These are phyloP conservation scores for Epinephelus lanceolatus DNA, from an alignment of 2,113 vertebrate genomes.

Conservation along the genomic window DNA sequence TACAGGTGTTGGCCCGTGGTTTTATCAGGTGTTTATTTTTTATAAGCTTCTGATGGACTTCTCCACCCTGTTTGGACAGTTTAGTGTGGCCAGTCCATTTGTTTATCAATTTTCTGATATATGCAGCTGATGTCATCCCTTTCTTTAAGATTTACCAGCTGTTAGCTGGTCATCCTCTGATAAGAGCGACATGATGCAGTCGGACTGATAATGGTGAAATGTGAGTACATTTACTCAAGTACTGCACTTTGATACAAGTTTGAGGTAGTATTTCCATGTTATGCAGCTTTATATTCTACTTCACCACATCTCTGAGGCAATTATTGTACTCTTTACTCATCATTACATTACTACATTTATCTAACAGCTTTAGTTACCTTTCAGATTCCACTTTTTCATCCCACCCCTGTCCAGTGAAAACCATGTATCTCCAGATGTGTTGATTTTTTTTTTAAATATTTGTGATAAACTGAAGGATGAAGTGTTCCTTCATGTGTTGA, in stretches of 20 bases:
- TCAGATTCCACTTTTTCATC: neutral
- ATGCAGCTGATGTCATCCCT: neutral
- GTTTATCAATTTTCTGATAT: neutral
- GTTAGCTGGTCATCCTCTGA: too few species aligned
- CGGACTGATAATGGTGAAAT: too few species aligned
- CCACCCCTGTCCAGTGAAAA: neutral
- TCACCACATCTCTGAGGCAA: neutral
- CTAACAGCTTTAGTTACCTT: neutral
- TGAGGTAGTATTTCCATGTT: too few species aligned
- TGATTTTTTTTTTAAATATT: too few species aligned
- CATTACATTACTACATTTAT: too few species aligned
- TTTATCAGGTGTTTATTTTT: conserved; percentile 9
- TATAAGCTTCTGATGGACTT: neutral
- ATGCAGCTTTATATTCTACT: neutral
- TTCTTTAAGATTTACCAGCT: neutral
- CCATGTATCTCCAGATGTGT: neutral
- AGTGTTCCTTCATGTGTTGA: too few species aligned
- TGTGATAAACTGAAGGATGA: too few species aligned
- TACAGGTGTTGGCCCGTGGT: neutral
- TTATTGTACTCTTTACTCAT: neutral
- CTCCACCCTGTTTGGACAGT: conserved; percentile 30
- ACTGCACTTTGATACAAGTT: too few species aligned
- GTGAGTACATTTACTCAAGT: too few species aligned
- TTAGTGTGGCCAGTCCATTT: neutral
- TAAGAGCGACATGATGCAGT: too few species aligned